These are phyloP conservation scores for Toxotes jaculatrix DNA, from an alignment of 2,113 vertebrate genomes.

Conservation along the genomic window DNA sequence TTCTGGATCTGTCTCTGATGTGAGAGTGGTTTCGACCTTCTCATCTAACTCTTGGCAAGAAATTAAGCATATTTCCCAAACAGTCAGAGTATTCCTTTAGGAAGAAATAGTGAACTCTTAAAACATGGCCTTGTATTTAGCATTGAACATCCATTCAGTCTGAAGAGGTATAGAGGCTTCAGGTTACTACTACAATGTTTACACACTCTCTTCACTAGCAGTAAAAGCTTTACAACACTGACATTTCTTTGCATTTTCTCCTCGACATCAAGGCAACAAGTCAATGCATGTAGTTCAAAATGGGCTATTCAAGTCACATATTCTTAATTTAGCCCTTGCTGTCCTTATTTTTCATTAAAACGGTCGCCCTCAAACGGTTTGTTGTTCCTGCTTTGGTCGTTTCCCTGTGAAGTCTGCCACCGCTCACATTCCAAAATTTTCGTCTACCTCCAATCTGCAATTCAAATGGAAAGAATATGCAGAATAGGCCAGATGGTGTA, in stretches of 20 bases:
- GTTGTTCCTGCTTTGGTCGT: constrained; percentile 52
- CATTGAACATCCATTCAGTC: neutral
- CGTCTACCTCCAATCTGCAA: constrained; percentile 80
- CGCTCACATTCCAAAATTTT: constrained; percentile 59
- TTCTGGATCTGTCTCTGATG: neutral
- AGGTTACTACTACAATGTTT: neutral
- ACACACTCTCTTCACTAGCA: neutral
- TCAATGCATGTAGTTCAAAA: constrained; percentile 28
- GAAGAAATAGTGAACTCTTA: neutral
- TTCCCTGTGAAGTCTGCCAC: constrained; percentile 68
- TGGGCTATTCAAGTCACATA: constrained; percentile 24
- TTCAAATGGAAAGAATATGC: constrained; percentile 77
- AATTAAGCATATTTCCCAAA: neutral
- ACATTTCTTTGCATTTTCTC: neutral
- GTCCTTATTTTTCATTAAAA: constrained; percentile 31
- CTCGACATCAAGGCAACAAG: constrained; percentile 10
- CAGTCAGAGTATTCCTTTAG: neutral
- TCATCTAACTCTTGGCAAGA: no score
- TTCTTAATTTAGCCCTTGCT: constrained; percentile 51
- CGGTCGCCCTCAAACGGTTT: constrained; percentile 33
- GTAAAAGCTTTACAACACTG: neutral
- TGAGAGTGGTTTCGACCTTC: neutral
- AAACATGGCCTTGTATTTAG: neutral
- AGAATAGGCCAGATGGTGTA: constrained; percentile 79
- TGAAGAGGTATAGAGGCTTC: neutral